Conservation (phyloP, 2,113 vertebrate genomes). For the Caracal caracal region DNA sequence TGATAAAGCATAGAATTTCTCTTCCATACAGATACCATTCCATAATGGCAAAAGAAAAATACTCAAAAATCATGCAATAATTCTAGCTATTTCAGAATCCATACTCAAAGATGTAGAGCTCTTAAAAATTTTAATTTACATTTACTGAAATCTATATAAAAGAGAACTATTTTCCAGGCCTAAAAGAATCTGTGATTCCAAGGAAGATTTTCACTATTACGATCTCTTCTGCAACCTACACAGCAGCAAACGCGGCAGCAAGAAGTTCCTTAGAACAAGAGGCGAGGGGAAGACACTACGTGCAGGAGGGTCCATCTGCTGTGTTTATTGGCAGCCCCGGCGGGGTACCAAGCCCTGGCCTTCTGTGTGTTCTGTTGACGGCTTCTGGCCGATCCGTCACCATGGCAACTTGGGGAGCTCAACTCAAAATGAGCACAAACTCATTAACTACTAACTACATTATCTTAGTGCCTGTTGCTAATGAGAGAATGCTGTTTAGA, state of each 20-base stretch:
- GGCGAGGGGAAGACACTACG: not conserved
- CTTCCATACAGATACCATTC: not conserved
- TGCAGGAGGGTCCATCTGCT: slow-evolving; percentile 60
- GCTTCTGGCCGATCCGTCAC: slow-evolving; percentile 85
- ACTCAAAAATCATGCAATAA: not conserved
- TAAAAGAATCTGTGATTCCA: not conserved
- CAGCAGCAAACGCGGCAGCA: not conserved
- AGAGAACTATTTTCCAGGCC: not conserved
- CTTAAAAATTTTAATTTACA: not conserved
- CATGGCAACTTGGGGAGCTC: slow-evolving; percentile 84
- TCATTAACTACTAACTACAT: slow-evolving; percentile 80
- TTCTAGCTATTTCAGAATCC: not conserved
- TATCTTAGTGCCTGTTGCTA: slow-evolving; percentile 84
- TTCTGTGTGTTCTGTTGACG: slow-evolving; percentile 80
- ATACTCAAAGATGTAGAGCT: not conserved
- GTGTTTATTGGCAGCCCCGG: not conserved
- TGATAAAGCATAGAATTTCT: not conserved
- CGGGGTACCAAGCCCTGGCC: slow-evolving; percentile 21
- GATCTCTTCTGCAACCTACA: not conserved
- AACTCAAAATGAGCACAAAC: slow-evolving; percentile 81
- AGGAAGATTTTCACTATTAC: not conserved
- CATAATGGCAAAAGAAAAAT: not conserved
- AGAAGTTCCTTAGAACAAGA: not conserved
- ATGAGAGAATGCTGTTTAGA: slow-evolving; percentile 84
- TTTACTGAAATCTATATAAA: not conserved